Evolutionary conservation across 2,888 invertebrate genomes (phyloP), one percentile per base, ranked within the genome.

Genomic region (Entomobrya proxima): DNA sequence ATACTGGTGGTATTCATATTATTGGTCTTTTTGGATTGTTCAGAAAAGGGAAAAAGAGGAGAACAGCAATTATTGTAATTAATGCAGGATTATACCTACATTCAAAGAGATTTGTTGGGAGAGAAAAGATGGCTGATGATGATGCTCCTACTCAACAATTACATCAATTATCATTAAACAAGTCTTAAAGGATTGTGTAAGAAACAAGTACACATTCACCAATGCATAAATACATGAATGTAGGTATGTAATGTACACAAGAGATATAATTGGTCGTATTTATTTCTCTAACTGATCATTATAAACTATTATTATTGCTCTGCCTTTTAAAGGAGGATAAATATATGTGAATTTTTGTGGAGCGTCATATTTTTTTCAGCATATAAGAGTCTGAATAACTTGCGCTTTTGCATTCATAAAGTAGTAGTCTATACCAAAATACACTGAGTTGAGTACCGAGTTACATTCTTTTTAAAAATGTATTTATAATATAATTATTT

Each of bases 141-240:
- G n/a, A n/a, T 78, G 74, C 50, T 85, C 79, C 74, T 85, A 79
- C 85, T 84, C 74, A 85, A 69, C 79, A 78, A 85, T 85, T 85
- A 85, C 78, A 85, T 85, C 78, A 85, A 85, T 85, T 79, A 85
- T 85, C 85, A 85, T 85, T 85, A 85, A 85, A 85, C 85, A 50
- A 85, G 85, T 85, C 72, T 78, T 79, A 78, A 77, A 79, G 78
- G 85, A 85, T 85, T 85, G 85, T 85, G 79, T 79, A 85, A 78
- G 78, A 72, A 37, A 44, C 15, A n/a, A 64, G 37, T 18, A 30
- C n/a, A 35, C 18, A 40, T 11, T 40, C 9, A 7, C 7, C 9
- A 64, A 21, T 24, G 24, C 4, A 2, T 64, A 32, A 18, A 74
- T 50, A 50, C 44, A 74, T 44, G 35, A 30, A 74, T 27, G 11